Evolutionary conservation across 2,113 vertebrate genomes (phyloP), one percentile per base, ranked within the genome.

Genomic region (Percina caprodes): DNA sequence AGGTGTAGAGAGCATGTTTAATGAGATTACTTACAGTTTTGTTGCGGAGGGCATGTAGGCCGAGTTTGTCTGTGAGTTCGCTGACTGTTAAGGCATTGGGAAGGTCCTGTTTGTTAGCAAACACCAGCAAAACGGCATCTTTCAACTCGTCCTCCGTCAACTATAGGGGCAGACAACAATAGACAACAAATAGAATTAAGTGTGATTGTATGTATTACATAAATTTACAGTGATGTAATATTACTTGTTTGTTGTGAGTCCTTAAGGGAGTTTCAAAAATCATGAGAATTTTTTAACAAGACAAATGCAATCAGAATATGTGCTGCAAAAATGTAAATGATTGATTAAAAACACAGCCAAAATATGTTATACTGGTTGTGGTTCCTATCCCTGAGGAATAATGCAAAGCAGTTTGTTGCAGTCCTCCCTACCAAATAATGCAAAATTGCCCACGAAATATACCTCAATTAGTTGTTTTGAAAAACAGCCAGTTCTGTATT

Each of bases 21-120:
- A 14, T 4, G n/a, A 23, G 19, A 56, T 24, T 42, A 86, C 96
- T 96, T 81, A 97, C 97, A 54, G 91, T 95, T 93, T 94, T 95
- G 94, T 93, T 95, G 81, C 95, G 95, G 74, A 97, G 93, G 23
- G 83, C 70, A 7, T 95, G 94, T 13, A 98, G 93, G 30, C 95
- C 95, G 39, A 99, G 96, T 91, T 96, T 96, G 48, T 98, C 97
- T 4, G 96, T 95, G 88, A 99, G 94, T 63, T 98, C 97, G 0
- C 93, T 95, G 87, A 97, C 95, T 0, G 95, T 80, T 93, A 98
- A 95, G 90, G 97, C 97, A 1, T 98, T 98, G 69, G 97, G 97
- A 90, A 99, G 96, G 90, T 99, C 97, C 93, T 99, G 97, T 92
- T 99, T 99, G 93, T 99, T 99, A 33, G 97, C 97, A 39, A 98